Evolutionary conservation across 1,140 invertebrate species (phyloP), one percentile per base, ranked within the genome.

Genomic region (Chionoecetes opilio): DNA sequence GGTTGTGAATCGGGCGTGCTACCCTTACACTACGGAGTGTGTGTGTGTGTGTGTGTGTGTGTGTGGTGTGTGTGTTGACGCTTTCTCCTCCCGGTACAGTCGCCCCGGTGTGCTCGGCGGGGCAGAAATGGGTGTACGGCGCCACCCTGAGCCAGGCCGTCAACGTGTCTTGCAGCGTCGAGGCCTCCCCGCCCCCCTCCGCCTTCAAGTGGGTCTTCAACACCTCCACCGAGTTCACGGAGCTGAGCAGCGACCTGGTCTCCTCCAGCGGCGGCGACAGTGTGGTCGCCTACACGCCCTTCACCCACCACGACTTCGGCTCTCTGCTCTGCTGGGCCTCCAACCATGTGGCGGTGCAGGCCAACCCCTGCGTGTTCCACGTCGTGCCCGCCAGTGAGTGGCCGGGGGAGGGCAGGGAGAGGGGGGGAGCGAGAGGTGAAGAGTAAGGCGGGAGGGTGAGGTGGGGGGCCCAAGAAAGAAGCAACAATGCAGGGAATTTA

Each of bases 301-400:
- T 98, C n/a, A 98, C 98, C 0, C 98, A 98, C 96, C 97, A 97
- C 95, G 98, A 98, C 97, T 98, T 98, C 96, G 98, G 98, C 17
- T 98, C 97, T 0, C 97, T 98, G 9, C 97, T 98, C 3, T 98
- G 98, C 96, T 97, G 96, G 96, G 96, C 96, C 9, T 97, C 97
- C 91, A 98, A 98, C 96, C 97, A 97, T 0, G 97, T 98, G 3
- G 98, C 98, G 6, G 97, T 98, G 91, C 98, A 98, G 96, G 97
- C 97, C 32, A 97, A 97, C 34, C 98, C 98, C 0, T 98, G 98
- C 97, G 97, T 98, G 14, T 98, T 98, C 97, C 98, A 98, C 84
- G 97, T 98, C 82, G 97, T 98, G 95, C 98, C 98, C 21, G 93
- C 93, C 3, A 82, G 93, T 94, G 5, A 85, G 93, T 94, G n/a